Evolutionary conservation across 2,888 invertebrate genomes (phyloP).

Genomic region (Drosophila kanekoi): DNA sequence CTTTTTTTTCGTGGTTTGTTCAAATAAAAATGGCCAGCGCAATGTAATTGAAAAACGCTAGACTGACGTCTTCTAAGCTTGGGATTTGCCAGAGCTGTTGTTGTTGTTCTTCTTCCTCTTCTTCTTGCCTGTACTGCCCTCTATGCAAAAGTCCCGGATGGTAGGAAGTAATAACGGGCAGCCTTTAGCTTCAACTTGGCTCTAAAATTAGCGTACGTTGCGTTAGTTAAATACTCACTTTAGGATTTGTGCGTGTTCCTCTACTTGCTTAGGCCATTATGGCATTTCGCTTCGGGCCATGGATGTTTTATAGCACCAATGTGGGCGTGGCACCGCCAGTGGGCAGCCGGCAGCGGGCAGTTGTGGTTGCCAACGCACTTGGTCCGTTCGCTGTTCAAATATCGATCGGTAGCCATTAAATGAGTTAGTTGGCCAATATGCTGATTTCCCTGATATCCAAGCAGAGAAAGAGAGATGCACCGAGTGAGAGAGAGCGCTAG

Average conservation of each 20-base stretch:
- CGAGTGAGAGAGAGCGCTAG: too few species aligned
- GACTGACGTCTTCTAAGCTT: conserved; percentile 2
- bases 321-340: conserved; percentile 40
- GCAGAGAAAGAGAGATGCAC: neutral
- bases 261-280: neutral
- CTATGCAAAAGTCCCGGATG: conserved; percentile 12
- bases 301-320: conserved; percentile 6
- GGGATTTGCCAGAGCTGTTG: conserved; percentile 6
- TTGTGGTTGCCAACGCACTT: conserved; percentile 37
- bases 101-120: conserved; percentile 2
- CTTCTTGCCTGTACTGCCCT: conserved; percentile 38
- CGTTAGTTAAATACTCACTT: conserved; percentile 63
- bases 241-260: conserved; percentile 58
- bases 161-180: conserved; percentile 54
- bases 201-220: conserved; percentile 52
- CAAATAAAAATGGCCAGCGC: conserved; percentile 38
- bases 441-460: conserved; percentile 15
- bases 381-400: conserved; percentile 1
- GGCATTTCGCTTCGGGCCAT: conserved; percentile 22
- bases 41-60: conserved; percentile 39
- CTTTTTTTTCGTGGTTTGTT: conserved; percentile 17
- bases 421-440: conserved; percentile 18
- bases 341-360: conserved; percentile 24
- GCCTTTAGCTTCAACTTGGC: neutral
- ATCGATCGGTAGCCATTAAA: conserved; percentile 39